A percentile compares a stretch with the other conserved stretches of the same genome.
Conservation (phyloP, 2,797 vertebrate genomes). For the Anguilla pacifica region DNA sequence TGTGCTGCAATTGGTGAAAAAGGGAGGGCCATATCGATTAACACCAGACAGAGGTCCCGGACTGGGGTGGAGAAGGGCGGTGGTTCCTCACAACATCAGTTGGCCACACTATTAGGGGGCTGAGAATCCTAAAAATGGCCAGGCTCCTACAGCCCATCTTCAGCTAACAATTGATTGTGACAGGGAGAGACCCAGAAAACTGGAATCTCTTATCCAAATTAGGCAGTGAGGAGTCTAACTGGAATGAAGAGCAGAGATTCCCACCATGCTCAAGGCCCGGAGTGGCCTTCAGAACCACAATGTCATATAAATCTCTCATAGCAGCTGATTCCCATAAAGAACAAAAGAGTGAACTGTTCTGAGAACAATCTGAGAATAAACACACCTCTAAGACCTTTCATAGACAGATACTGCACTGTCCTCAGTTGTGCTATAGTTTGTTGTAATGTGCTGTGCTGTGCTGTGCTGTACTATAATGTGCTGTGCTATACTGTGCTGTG, state of each 20-base stretch:
- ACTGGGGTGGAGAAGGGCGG: no score
- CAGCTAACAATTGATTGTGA: not conserved
- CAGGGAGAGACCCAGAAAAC: not conserved
- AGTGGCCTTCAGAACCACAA: not conserved
- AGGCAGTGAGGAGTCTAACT: not conserved
- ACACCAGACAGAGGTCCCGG: not conserved
- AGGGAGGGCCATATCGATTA: not conserved
- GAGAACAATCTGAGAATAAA: no score
- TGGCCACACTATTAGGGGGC: not conserved
- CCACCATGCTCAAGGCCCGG: not conserved
- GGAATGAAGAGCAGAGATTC: not conserved
- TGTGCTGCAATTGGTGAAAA: not conserved
- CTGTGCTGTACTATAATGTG: no score
- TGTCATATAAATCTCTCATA: not conserved
- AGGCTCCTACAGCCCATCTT: not conserved
- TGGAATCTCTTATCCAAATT: conserved; percentile 10
- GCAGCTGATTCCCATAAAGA: not conserved
- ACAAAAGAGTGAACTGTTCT: not conserved
- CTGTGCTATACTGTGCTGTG: not conserved
- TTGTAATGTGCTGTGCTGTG: no score
- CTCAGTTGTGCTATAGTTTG: not conserved
- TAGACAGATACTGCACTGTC: not conserved
- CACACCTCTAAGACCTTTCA: not conserved
- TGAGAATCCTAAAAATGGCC: not conserved
- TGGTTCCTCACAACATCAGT: not conserved